Conservation (phyloP, 2,113 vertebrate species). For the Macrotus californicus region DNA sequence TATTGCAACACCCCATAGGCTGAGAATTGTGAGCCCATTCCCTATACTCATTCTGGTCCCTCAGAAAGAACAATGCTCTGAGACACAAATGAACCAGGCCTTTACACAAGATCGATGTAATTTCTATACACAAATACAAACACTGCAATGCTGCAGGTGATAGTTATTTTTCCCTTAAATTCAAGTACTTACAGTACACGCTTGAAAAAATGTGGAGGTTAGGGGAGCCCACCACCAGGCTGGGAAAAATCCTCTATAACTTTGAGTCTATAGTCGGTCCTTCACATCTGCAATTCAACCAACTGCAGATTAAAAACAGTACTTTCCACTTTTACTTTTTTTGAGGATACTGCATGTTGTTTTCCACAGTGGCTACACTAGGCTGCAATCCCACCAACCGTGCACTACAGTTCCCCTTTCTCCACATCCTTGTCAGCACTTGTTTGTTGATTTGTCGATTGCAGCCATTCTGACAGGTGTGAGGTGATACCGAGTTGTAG, state of each 20-base stretch:
- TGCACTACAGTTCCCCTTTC: too few species aligned
- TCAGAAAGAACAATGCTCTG: not conserved
- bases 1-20: not conserved
- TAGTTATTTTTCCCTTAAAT: not conserved
- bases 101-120: not conserved
- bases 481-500: too few species aligned
- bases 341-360: too few species aligned
- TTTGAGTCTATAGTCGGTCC: not conserved
- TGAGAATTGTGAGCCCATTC: not conserved
- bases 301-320: not conserved
- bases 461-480: too few species aligned
- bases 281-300: not conserved
- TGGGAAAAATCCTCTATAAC: not conserved
- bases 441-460: too few species aligned
- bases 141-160: not conserved
- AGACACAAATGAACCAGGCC: not conserved
- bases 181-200: not conserved
- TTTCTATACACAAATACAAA: not conserved
- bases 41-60: not conserved
- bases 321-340: not conserved
- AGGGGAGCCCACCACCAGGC: not conserved
- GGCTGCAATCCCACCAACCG: too few species aligned
- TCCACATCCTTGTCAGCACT: too few species aligned
- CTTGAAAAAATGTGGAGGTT: not conserved
- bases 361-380: too few species aligned